These are phyloP conservation scores for Apamea epomidion DNA, from an alignment of 2,888 invertebrate species.

Conservation along the genomic window DNA sequence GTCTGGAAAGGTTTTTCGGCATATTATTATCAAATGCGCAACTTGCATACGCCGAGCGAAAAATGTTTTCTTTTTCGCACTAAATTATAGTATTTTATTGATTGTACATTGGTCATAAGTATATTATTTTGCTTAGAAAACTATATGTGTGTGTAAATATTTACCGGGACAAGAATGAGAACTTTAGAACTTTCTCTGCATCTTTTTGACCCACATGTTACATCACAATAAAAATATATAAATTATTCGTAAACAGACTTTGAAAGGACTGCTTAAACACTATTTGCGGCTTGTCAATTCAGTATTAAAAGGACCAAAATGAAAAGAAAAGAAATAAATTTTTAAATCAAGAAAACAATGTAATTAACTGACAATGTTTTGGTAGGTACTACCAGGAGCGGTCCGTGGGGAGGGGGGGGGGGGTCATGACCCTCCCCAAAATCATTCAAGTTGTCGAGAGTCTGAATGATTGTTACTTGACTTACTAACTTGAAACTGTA, in stretches of 20 bases:
- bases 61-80: background rate
- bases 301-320: background rate
- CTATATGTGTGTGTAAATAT: background rate
- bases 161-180: background rate
- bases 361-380: no score
- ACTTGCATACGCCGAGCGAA: background rate
- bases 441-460: no score
- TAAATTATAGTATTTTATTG: background rate
- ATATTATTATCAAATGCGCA: constrained; percentile 9
- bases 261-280: background rate
- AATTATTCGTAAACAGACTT: background rate
- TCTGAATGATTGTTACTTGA: no score
- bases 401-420: no score
- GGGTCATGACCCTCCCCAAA: no score
- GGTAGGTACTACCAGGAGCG: no score
- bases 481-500: no score
- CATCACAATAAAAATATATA: constrained; percentile 30
- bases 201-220: constrained; percentile 18
- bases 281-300: background rate
- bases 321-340: background rate
- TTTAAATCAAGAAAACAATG: background rate
- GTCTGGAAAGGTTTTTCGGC: background rate
- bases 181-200: background rate
- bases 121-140: background rate
- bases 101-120: background rate